phyloP scores from a whole-genome alignment of 2,113 vertebrate genomes.

The Myotis yumanensis region DNA sequence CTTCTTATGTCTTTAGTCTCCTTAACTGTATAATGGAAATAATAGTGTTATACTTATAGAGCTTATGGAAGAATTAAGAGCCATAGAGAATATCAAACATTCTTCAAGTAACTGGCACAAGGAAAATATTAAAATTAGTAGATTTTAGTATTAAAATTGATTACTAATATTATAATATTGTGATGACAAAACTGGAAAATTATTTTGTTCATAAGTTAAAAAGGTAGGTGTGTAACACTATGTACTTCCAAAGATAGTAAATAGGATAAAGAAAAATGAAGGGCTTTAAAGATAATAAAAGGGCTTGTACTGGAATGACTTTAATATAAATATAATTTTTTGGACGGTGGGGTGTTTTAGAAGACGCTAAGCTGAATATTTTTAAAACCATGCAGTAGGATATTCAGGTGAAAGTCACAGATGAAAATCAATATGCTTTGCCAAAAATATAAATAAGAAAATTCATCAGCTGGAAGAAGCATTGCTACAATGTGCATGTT shows the following conservation, averaged over 20 bases:
- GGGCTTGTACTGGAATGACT: neutral
- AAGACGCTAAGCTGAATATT: slow-evolving; percentile 25
- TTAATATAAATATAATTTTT: neutral
- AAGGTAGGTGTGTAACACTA: neutral
- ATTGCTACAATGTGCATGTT: slow-evolving; percentile 29
- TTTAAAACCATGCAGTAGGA: slow-evolving; percentile 6
- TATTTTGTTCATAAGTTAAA: neutral
- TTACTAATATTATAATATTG: neutral
- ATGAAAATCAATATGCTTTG: slow-evolving; percentile 61
- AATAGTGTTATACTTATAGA: neutral
- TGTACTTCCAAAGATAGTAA: neutral
- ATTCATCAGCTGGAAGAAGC: slow-evolving; percentile 55
- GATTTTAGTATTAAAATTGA: slow-evolving; percentile 7
- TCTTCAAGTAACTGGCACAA: neutral
- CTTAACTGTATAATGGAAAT: neutral
- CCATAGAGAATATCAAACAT: neutral
- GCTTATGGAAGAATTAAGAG: neutral
- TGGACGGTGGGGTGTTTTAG: neutral
- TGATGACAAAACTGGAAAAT: neutral
- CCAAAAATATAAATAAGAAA: slow-evolving; percentile 75
- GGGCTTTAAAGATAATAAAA: neutral
- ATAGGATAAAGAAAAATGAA: neutral
- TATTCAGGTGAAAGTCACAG: slow-evolving; percentile 54
- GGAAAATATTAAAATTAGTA: neutral
- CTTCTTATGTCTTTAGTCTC: neutral